These are phyloP conservation scores for Ophiothrix spiculata DNA, from an alignment of 35 echinoderm and acorn worm species.

Conservation along the genomic window DNA sequence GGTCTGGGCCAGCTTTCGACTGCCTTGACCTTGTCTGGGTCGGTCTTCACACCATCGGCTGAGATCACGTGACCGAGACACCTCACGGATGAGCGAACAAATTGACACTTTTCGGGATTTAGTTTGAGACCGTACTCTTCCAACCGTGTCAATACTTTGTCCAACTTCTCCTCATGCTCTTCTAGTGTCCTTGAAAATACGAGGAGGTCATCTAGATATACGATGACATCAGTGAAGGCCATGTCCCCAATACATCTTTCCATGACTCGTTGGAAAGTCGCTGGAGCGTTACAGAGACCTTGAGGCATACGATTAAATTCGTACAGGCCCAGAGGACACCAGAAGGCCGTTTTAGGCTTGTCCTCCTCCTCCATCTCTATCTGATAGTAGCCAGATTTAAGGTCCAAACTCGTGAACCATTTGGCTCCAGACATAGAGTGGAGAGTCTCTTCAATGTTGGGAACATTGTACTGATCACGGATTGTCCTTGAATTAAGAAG, in stretches of 20 bases:
- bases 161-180: slow-evolving; percentile 39
- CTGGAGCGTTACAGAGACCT: slow-evolving; percentile 53
- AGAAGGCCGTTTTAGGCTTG: slow-evolving; percentile 60
- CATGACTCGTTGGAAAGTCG: slow-evolving; percentile 60
- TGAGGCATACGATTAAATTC: slow-evolving; percentile 65
- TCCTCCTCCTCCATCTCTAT: slow-evolving; percentile 60
- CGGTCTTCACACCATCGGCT: slow-evolving; percentile 32
- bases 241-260: slow-evolving; percentile 52
- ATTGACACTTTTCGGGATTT: slow-evolving; percentile 29
- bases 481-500: slow-evolving; percentile 54
- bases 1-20: slow-evolving; percentile 49
- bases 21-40: slow-evolving; percentile 60
- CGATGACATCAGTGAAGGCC: slow-evolving; percentile 26
- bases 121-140: slow-evolving; percentile 30
- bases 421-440: slow-evolving; percentile 46
- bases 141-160: slow-evolving; percentile 28
- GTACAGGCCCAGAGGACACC: slow-evolving; percentile 59
- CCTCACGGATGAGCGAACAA: slow-evolving; percentile 24
- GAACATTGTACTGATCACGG: slow-evolving; percentile 60
- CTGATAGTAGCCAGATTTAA: slow-evolving; percentile 82
- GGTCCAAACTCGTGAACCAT: slow-evolving; percentile 59
- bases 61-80: slow-evolving; percentile 64
- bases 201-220: slow-evolving; percentile 59
- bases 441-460: slow-evolving; percentile 63
- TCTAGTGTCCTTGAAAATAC: slow-evolving; percentile 56